Conservation (phyloP, 2,797 vertebrate species). For the Aselliscus stoliczkanus region DNA sequence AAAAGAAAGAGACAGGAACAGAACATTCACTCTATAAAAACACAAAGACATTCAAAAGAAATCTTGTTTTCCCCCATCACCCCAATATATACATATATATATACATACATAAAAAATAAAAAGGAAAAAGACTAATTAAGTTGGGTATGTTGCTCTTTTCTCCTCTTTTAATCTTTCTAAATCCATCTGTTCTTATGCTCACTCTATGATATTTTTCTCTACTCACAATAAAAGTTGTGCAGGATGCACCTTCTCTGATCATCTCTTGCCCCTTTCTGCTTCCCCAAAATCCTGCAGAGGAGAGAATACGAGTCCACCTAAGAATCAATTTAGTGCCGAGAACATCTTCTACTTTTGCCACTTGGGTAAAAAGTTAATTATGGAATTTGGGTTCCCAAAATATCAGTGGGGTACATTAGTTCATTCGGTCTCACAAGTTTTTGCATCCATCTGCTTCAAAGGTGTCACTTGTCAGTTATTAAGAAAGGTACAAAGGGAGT, state of each 20-base stretch:
- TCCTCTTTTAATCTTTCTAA: slow-evolving; percentile 74
- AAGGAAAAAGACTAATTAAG: slow-evolving; percentile 79
- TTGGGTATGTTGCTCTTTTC: slow-evolving; percentile 79
- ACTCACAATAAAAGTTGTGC: slow-evolving; percentile 77
- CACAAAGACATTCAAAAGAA: slow-evolving; percentile 81
- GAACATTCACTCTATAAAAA: slow-evolving; percentile 80
- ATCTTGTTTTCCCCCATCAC: slow-evolving; percentile 74
- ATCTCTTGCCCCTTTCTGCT: slow-evolving; percentile 39
- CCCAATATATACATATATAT: slow-evolving; percentile 77
- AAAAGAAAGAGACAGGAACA: slow-evolving; percentile 79
- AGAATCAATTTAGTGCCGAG: slow-evolving; percentile 64
- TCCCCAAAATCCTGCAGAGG: slow-evolving; percentile 48
- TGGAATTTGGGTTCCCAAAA: slow-evolving; percentile 79
- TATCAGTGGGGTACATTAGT: slow-evolving; percentile 76
- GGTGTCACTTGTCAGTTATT: slow-evolving; percentile 76
- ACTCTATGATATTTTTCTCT: slow-evolving; percentile 67
- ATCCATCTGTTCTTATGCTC: slow-evolving; percentile 75
- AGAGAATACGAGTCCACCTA: slow-evolving; percentile 34
- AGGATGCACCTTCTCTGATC: slow-evolving; percentile 64
- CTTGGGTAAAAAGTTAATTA: slow-evolving; percentile 82
- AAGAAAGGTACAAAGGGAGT: slow-evolving; percentile 61
- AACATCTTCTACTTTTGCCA: slow-evolving; percentile 79
- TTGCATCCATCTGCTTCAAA: slow-evolving; percentile 79
- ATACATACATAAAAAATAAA: slow-evolving; percentile 74
- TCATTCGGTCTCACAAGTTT: slow-evolving; percentile 75